A percentile compares a stretch with the other conserved stretches of the same genome.
These are phyloP conservation scores for Metopia argyrocephala DNA, from an alignment of 2,888 invertebrate species.

Conservation along the genomic window DNA sequence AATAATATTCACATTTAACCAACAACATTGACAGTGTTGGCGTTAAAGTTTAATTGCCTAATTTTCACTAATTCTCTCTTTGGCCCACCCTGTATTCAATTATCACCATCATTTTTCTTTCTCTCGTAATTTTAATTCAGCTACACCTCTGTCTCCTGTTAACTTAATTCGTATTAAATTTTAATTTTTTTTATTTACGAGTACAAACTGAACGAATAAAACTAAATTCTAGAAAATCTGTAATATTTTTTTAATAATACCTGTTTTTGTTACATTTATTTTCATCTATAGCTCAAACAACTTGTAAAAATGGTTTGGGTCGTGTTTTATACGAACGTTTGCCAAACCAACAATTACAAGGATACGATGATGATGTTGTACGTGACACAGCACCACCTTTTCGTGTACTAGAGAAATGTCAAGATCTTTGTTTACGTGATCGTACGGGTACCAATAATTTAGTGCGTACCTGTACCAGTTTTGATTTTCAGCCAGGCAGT, in stretches of 20 bases:
- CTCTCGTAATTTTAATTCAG: background rate
- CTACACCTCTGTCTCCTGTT: constrained; percentile 2
- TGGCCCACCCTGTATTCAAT: too few species aligned
- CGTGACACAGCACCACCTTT: constrained; percentile 91
- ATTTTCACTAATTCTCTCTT: too few species aligned
- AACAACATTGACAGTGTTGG: too few species aligned
- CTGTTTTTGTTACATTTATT: constrained; percentile 1
- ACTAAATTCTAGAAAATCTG: background rate
- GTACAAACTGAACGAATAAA: background rate
- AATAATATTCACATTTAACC: too few species aligned
- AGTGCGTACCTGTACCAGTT: constrained; percentile 91
- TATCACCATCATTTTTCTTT: too few species aligned
- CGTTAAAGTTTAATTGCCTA: too few species aligned
- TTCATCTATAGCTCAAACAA: constrained; percentile 83
- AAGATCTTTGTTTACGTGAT: constrained; percentile 90
- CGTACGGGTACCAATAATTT: constrained; percentile 87
- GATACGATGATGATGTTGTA: constrained; percentile 93
- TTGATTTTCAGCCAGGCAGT: constrained; percentile 94
- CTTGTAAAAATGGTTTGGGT: constrained; percentile 93
- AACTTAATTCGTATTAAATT: background rate
- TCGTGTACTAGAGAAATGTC: constrained; percentile 92
- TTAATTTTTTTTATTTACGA: too few species aligned
- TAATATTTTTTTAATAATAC: background rate
- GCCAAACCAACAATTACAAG: constrained; percentile 93
- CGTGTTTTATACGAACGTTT: constrained; percentile 92